Evolutionary conservation across 2,797 vertebrate genomes (phyloP).

Genomic region (Centropyge bicolor): DNA sequence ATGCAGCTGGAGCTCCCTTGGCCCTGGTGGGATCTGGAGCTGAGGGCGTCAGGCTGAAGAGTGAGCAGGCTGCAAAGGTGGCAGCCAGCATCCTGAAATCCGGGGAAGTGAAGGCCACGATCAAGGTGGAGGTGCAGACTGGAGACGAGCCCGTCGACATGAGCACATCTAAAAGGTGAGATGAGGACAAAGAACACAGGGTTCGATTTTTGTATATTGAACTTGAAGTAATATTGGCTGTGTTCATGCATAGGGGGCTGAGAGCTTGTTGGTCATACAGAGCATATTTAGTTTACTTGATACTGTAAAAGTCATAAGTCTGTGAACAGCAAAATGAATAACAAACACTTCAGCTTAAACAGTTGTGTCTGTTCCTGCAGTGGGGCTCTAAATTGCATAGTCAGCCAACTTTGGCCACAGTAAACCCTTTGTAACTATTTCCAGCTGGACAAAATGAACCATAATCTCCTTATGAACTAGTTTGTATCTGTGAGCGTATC

Average conservation of each 20-base stretch:
- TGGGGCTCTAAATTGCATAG: slow-evolving; percentile 23
- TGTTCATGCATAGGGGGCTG: neutral
- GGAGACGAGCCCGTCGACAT: slow-evolving; percentile 96
- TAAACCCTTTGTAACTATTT: slow-evolving; percentile 40
- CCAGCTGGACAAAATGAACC: slow-evolving; percentile 43
- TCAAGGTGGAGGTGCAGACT: slow-evolving; percentile 92
- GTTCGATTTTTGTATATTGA: neutral
- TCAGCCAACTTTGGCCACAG: slow-evolving; percentile 39
- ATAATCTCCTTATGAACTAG: slow-evolving; percentile 29
- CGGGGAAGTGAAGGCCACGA: slow-evolving; percentile 89
- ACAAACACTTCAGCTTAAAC: slow-evolving; percentile 28
- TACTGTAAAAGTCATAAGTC: slow-evolving; percentile 17
- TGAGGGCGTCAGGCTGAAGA: slow-evolving; percentile 71
- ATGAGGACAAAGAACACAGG: neutral
- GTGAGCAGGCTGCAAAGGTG: slow-evolving; percentile 72
- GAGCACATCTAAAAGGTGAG: slow-evolving; percentile 96
- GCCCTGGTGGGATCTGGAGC: slow-evolving; percentile 65
- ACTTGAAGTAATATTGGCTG: neutral
- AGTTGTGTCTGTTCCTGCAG: slow-evolving; percentile 16
- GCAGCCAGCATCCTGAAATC: slow-evolving; percentile 86
- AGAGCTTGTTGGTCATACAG: slow-evolving; percentile 6
- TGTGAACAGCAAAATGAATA: slow-evolving; percentile 11
- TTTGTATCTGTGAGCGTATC: slow-evolving; percentile 4
- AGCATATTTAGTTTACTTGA: slow-evolving; percentile 15
- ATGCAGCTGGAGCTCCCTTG: slow-evolving; percentile 73